Evolutionary conservation across 2,797 vertebrate species (phyloP).

Genomic region (Molossus alvarezi): DNA sequence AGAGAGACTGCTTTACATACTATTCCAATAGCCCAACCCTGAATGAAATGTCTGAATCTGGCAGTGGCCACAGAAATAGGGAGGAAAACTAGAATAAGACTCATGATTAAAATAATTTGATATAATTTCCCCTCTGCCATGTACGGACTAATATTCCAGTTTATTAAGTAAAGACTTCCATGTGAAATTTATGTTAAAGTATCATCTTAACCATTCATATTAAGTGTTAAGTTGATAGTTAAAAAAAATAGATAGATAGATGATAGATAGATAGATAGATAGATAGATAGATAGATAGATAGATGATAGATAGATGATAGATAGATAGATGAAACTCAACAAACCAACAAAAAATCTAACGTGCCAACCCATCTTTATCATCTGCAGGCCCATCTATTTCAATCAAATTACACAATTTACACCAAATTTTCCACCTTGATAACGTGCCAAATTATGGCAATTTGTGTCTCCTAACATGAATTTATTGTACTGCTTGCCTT

Average conservation of each 20-base stretch:
- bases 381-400: conserved; percentile 12
- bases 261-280: background rate
- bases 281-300: no score
- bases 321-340: background rate
- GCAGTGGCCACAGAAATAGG: background rate
- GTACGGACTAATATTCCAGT: background rate
- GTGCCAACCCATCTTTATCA: background rate
- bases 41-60: background rate
- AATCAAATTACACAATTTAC: conserved; percentile 35
- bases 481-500: conserved; percentile 42
- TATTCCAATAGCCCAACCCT: background rate
- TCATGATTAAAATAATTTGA: background rate
- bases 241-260: background rate
- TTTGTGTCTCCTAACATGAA: conserved; percentile 50
- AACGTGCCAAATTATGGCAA: conserved; percentile 23
- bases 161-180: conserved; percentile 5
- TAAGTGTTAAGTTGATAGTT: conserved; percentile 36
- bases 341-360: conserved; percentile 32
- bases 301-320: no score
- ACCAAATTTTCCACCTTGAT: background rate
- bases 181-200: background rate
- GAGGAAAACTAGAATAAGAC: conserved; percentile 35
- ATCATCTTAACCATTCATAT: background rate
- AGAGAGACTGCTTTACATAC: background rate
- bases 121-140: background rate